phyloP scores from a whole-genome alignment of 1,140 invertebrate genomes.

The Euura lappo region DNA sequence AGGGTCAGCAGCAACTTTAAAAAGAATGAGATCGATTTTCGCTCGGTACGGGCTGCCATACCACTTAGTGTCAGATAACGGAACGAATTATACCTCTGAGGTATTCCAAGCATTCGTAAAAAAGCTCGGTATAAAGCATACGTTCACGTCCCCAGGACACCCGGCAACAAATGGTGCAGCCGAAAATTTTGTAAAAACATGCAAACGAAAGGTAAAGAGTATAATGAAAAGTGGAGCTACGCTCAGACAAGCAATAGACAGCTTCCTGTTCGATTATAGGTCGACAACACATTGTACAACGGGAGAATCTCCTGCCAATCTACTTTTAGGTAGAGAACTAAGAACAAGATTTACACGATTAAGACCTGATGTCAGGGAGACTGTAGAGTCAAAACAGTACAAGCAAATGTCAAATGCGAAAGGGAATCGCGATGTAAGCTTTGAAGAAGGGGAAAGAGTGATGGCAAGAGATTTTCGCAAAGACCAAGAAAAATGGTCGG shows the following conservation, averaged over 20 bases:
- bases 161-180: slow-evolving; percentile 30
- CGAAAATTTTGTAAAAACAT: slow-evolving; percentile 26
- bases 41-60: slow-evolving; percentile 20
- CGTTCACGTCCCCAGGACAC: slow-evolving; percentile 22
- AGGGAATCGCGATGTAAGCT: not conserved
- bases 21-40: slow-evolving; percentile 20
- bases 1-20: slow-evolving; percentile 5
- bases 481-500: not conserved
- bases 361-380: not conserved
- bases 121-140: slow-evolving; percentile 21
- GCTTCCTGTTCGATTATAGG: slow-evolving; percentile 23
- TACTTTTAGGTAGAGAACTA: slow-evolving; percentile 23
- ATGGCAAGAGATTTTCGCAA: slow-evolving; percentile 6
- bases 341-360: slow-evolving; percentile 4
- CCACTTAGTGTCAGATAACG: slow-evolving; percentile 19
- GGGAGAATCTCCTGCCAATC: slow-evolving; percentile 14
- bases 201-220: slow-evolving; percentile 21
- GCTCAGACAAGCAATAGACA: slow-evolving; percentile 6
- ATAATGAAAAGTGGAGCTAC: not conserved
- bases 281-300: slow-evolving; percentile 14
- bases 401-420: not conserved
- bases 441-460: not conserved
- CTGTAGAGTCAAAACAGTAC: slow-evolving; percentile 5
- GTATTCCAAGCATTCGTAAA: slow-evolving; percentile 16
- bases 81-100: slow-evolving; percentile 16